A percentile compares a stretch with the other conserved stretches of the same genome.
These are phyloP conservation scores for Sericinus montela DNA, from an alignment of 2,888 invertebrate species.

Conservation along the genomic window DNA sequence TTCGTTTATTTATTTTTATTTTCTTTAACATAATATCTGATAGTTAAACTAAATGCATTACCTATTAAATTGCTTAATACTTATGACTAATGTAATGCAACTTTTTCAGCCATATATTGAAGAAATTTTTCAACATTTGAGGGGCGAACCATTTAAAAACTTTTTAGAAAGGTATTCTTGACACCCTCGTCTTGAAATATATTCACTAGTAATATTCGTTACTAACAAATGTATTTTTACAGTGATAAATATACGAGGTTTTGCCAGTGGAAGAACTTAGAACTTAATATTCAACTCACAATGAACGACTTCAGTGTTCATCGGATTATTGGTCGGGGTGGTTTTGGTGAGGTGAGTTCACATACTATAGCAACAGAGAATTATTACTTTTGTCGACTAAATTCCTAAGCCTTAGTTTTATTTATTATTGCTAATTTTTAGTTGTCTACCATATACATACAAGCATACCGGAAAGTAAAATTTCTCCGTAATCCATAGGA, in stretches of 20 bases:
- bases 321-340: slow-evolving; percentile 99
- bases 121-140: slow-evolving; percentile 98
- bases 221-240: slow-evolving; percentile 49
- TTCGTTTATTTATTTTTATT: no score
- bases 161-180: slow-evolving; percentile 95
- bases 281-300: slow-evolving; percentile 99
- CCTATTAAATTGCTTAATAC: no score
- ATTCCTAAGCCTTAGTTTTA: no score
- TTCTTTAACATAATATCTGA: no score
- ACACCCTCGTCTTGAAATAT: neutral
- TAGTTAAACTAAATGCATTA: no score
- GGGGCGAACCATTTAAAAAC: slow-evolving; percentile 97
- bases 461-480: no score
- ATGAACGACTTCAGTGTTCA: slow-evolving; percentile 99
- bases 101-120: slow-evolving; percentile 97
- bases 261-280: slow-evolving; percentile 99
- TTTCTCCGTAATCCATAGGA: no score
- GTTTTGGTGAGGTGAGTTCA: slow-evolving; percentile 92
- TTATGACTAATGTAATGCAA: slow-evolving; percentile 22
- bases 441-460: no score
- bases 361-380: neutral
- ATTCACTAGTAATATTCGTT: neutral
- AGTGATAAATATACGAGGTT: slow-evolving; percentile 99
- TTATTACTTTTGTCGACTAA: no score
- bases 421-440: no score